Evolutionary conservation across 2,797 vertebrate genomes (phyloP), one percentile per base, ranked within the genome.

Genomic region (Molossus alvarezi): DNA sequence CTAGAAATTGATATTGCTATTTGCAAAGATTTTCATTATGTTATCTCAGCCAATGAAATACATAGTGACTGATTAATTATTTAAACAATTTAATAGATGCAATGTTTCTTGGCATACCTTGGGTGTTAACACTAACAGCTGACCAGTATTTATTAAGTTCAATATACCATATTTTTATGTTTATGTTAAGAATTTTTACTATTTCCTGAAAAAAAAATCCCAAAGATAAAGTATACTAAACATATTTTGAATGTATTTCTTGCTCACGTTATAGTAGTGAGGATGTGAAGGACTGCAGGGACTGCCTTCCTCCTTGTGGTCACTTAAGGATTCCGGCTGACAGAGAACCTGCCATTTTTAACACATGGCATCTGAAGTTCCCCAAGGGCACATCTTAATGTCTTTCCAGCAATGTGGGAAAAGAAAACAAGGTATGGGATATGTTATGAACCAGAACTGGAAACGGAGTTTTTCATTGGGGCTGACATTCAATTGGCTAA

Each of bases 251-350:
- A 12, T 76, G 75, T 58, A 41, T 75, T 51, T 82, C 23, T 71
- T 86, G 37, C 18, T 82, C 10, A 48, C 17, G 53, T 58, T 65
- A 17, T 51, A 45, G 20, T 23, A 55, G 0, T 58, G 6, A 25
- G 11, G n/a, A 1, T 5, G 5, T 14, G 1, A 67, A 20, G 1
- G 1, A 65, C 18, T 55, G 0, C 13, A 79, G 23, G 23, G 15
- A 58, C 41, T 57, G 1, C 21, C 5, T 64, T 79, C 5, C 1
- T 81, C 58, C 9, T 20, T 41, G 8, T 37, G 45, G 9, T 5
- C 12, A 18, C 29, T 76, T 21, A 53, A 5, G 9, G 27, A 41
- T 69, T 21, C 33, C 45, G 6, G n/a, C 10, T 83, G 11, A 37
- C 27, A 60, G n/a, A 69, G 15, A 23, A 60, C 6, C 12, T n/a